Base-by-base conservation (phyloP, 2,888 invertebrate species). In the Diarsia rubi region DNA sequence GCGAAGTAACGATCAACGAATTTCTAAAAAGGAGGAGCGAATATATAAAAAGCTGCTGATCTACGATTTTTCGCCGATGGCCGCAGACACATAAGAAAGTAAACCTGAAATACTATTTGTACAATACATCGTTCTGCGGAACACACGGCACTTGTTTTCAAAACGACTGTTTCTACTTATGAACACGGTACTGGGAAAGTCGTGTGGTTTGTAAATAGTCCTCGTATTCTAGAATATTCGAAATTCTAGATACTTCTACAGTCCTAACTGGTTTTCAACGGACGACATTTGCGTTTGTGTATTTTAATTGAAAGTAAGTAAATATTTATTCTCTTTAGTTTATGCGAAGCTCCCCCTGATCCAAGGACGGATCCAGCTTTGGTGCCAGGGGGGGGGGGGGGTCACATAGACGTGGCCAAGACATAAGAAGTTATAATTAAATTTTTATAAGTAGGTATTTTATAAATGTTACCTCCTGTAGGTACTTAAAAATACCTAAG, bases 101-200 rank as follows among this genome's bases (percentile, higher is more conserved):
- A 85, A 88, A 88, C 83, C 83, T 78, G 8, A 74, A 78, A 81
- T 79, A 88, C 79, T 89, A 90, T 90, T 89, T 87, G 89, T 88
- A 87, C 87, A 90, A 89, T 87, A 85, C 86, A 82, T 84, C 84
- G 87, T 92, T 93, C 91, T 87, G 83, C 82, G 88, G 90, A 92
- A 89, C 88, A 87, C 81, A 88, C 89, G 90, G 89, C 88, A 85
- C 86, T 91, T 94, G 94, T 94, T 94, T 94, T 93, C 91, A 90
- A 93, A 93, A 91, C 91, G 90, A 82, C 86, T 90, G 91, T 91
- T 94, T 93, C 92, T 90, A 89, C 90, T 90, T 88, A 93, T 78
- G 87, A 88, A 87, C 90, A 89, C 89, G 86, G 82, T 94, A 93
- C 93, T 76, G 81, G 75, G 93, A 92, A 94, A 79, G 79, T 83